A percentile compares a stretch with the other conserved stretches of the same genome.
Evolutionary conservation across 2,888 invertebrate genomes (phyloP).

Genomic region (Chymomyza procnemis): DNA sequence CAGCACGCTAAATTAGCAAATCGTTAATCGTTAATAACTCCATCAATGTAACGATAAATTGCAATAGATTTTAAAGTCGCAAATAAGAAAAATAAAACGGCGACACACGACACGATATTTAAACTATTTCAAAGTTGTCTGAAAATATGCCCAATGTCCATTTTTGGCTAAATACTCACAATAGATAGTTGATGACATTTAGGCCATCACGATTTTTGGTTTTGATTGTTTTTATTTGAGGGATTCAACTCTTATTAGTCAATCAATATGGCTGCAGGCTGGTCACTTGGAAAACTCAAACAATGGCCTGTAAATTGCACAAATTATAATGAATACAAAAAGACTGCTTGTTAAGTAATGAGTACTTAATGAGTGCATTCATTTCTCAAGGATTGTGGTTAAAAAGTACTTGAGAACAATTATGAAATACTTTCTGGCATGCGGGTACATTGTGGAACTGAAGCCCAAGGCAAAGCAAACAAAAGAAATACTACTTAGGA

Average conservation of each 20-base stretch:
- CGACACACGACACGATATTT: conserved; percentile 20
- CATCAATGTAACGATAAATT: conserved; percentile 24
- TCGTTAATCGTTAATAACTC: conserved; percentile 57
- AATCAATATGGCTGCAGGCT: conserved; percentile 9
- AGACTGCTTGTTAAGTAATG: not conserved
- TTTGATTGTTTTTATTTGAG: conserved; percentile 36
- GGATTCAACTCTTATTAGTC: conserved; percentile 32
- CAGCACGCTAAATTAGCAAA: conserved; percentile 25
- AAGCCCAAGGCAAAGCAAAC: not conserved
- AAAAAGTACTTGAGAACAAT: conserved; percentile 55
- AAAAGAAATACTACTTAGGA: not conserved
- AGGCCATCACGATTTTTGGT: conserved; percentile 60
- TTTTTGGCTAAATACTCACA: not conserved
- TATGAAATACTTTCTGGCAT: conserved; percentile 6
- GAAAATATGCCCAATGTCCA: conserved; percentile 13
- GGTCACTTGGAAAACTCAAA: conserved; percentile 23
- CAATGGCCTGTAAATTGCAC: conserved; percentile 57
- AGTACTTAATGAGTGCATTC: conserved; percentile 42
- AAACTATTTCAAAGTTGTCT: conserved; percentile 33
- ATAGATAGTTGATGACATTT: conserved; percentile 37
- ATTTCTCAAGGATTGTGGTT: conserved; percentile 54
- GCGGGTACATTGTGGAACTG: not conserved
- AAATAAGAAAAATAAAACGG: conserved; percentile 2
- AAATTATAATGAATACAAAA: conserved; percentile 11
- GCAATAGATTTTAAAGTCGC: not conserved